phyloP scores from a whole-genome alignment of 1,140 invertebrate genomes.

The Drosophila oshimai region DNA sequence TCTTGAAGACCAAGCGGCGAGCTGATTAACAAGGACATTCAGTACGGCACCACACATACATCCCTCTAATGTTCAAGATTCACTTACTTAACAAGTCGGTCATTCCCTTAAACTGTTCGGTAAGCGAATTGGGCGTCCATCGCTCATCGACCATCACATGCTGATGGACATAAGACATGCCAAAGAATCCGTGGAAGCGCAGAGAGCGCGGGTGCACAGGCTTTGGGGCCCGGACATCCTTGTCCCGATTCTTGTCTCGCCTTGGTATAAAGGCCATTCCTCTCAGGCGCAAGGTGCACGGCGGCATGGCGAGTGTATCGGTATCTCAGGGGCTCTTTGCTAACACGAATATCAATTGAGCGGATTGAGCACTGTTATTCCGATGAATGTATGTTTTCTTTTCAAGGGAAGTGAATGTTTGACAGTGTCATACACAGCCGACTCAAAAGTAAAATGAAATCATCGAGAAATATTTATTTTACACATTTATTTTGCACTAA shows the following conservation, averaged over 20 bases:
- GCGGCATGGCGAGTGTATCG: slow-evolving; percentile 46
- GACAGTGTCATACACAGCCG: background rate
- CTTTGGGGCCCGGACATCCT: slow-evolving; percentile 56
- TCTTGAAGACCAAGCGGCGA: slow-evolving; percentile 62
- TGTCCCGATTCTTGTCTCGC: slow-evolving; percentile 33
- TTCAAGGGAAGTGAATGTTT: background rate
- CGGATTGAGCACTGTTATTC: background rate
- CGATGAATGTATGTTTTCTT: background rate
- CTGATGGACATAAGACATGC: slow-evolving; percentile 59
- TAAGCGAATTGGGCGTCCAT: slow-evolving; percentile 68
- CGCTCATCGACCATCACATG: slow-evolving; percentile 71
- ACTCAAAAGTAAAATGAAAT: slow-evolving; percentile 1
- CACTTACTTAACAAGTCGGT: slow-evolving; percentile 66
- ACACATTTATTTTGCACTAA: slow-evolving; percentile 80
- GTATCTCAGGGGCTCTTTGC: background rate
- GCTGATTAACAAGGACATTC: slow-evolving; percentile 4
- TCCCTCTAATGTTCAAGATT: background rate
- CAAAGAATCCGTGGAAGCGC: slow-evolving; percentile 71
- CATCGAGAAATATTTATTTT: slow-evolving; percentile 34
- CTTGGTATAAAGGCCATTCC: slow-evolving; percentile 9
- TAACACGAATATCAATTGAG: background rate
- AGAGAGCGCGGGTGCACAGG: slow-evolving; percentile 71
- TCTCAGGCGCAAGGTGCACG: slow-evolving; percentile 50
- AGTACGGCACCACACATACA: too few species aligned
- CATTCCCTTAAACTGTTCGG: slow-evolving; percentile 72